Evolutionary conservation across 2,113 vertebrate genomes (phyloP).

Genomic region (Polypterus senegalus): DNA sequence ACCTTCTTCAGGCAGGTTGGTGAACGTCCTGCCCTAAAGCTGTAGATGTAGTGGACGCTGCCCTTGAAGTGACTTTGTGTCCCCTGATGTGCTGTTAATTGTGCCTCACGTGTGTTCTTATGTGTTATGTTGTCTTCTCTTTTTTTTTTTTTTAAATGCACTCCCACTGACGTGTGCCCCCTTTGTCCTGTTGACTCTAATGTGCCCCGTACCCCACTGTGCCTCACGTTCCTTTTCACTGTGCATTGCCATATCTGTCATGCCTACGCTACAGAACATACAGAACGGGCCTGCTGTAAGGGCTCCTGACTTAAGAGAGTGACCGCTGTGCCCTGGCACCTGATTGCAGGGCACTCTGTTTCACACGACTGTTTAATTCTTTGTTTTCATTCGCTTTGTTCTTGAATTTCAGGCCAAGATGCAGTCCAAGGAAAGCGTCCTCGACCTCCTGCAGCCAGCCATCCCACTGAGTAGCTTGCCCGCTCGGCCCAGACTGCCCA

Average conservation of each 20-base stretch:
- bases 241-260: background rate
- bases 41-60: background rate
- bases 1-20: constrained; percentile 88
- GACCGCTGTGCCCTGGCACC: constrained; percentile 5
- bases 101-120: constrained; percentile 6
- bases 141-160: constrained; percentile 5
- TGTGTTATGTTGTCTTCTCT: constrained; percentile 7
- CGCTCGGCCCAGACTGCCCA: constrained; percentile 33
- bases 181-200: no score
- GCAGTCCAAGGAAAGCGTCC: constrained; percentile 67
- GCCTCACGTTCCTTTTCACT: background rate
- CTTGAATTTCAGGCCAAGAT: constrained; percentile 69
- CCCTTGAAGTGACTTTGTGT: constrained; percentile 14
- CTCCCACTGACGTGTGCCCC: background rate
- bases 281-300: background rate
- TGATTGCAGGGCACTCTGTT: constrained; percentile 3
- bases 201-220: no score
- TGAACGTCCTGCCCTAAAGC: constrained; percentile 6
- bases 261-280: background rate
- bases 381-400: constrained; percentile 11
- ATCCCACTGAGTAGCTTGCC: constrained; percentile 51
- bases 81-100: constrained; percentile 2
- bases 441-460: constrained; percentile 75
- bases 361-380: constrained; percentile 3
- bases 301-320: constrained; percentile 5